Evolutionary conservation across 2,888 invertebrate species (phyloP), one percentile per base, ranked within the genome.

Genomic region (Leptinotarsa juncta): DNA sequence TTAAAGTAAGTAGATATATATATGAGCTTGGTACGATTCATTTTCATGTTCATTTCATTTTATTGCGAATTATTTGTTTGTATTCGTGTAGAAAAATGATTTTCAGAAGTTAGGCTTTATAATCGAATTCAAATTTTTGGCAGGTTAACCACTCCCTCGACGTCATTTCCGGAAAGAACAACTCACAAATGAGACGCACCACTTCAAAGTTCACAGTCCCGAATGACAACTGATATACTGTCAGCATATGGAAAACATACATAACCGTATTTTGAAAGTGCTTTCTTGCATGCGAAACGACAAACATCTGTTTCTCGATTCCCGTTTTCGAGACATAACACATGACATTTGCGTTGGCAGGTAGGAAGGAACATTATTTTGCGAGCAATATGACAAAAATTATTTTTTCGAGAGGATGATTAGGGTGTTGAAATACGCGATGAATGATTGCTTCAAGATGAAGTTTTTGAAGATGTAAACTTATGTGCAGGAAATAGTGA

Each of bases 201-300:
- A 42, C 55, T 68, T 55, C 53, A 32, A 26, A 53, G 68, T 53
- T 68, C n/a, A 68, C 32, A 68, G 32, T 20, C 68, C 26, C 55
- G 14, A 55, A 32, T 68, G 68, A 67, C 51, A 67, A 55, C 32
- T 66, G 71, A 71, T 71, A 67, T 57, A 67, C 66, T 66, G 67
- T 71, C 67, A 57, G 66, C 71, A 71, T 67, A 71, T 71, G 71
- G 71, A 66, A 67, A 66, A 55, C 71, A 67, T 71, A 67, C 65
- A 72, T 68, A 72, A 72, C 62, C 50, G 70, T 71, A 73, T 74
- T 70, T 73, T 71, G 67, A 67, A 71, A 74, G 60, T 67, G 67
- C 68, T 69, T 65, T 62, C 55, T 69, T 51, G 67, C 74, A 67
- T 67, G 67, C 55, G 65, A 60, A 74, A 66, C 67, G 62, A 66